phyloP scores from a whole-genome alignment of 2,888 invertebrate species.

The Lysandra bellargus region DNA sequence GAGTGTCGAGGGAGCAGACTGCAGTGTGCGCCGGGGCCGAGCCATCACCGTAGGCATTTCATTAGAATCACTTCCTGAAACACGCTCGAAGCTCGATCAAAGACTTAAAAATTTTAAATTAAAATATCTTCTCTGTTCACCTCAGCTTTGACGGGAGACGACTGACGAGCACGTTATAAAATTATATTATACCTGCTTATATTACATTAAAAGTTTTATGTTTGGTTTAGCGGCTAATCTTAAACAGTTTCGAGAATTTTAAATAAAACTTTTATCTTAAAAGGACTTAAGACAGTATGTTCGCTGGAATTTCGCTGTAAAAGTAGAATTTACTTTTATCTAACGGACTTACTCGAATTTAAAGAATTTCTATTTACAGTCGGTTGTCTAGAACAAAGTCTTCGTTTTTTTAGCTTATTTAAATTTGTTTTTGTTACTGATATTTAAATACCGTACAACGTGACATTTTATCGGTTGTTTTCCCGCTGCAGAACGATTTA shows the following conservation, averaged over 20 bases:
- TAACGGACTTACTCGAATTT: slow-evolving; percentile 3
- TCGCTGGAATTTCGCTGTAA: slow-evolving; percentile 4
- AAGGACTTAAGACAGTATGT: slow-evolving; percentile 10
- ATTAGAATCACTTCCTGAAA: slow-evolving; percentile 17
- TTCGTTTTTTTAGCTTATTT: neutral
- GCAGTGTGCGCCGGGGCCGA: neutral
- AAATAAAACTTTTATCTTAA: slow-evolving; percentile 17
- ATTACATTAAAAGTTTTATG: neutral
- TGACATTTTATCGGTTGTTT: no score
- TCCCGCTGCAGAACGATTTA: no score
- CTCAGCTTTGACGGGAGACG: neutral
- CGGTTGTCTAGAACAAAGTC: neutral
- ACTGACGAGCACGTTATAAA: neutral
- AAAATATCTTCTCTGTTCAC: neutral
- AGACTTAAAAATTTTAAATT: slow-evolving; percentile 9
- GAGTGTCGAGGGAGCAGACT: neutral
- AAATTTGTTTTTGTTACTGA: neutral
- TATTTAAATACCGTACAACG: neutral
- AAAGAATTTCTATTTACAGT: neutral
- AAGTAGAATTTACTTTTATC: slow-evolving; percentile 16
- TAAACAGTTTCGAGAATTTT: neutral
- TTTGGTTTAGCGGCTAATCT: neutral
- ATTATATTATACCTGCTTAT: neutral
- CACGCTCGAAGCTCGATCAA: slow-evolving; percentile 16
- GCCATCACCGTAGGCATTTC: slow-evolving; percentile 24